These are phyloP conservation scores for Nemotelus nigrinus DNA, from an alignment of 2,888 invertebrate genomes.

Conservation along the genomic window DNA sequence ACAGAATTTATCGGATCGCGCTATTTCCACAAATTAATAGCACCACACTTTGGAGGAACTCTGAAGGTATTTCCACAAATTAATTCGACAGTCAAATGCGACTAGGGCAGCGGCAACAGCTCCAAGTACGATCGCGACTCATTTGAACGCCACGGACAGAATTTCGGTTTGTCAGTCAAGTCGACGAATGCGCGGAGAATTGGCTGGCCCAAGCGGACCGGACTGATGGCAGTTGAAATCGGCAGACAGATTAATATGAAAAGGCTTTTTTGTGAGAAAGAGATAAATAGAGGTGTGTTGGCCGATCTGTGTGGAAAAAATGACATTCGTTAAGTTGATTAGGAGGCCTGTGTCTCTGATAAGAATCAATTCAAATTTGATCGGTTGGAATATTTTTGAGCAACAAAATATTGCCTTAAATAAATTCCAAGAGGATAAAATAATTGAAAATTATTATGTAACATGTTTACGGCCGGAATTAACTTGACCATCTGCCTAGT, in stretches of 20 bases:
- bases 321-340: too few species aligned
- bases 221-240: constrained; percentile 19
- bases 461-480: too few species aligned
- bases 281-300: background rate
- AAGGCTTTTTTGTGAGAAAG: constrained; percentile 21
- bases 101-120: constrained; percentile 1
- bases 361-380: too few species aligned
- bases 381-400: too few species aligned
- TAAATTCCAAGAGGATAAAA: too few species aligned
- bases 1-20: background rate
- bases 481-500: too few species aligned
- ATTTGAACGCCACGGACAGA: constrained; percentile 29
- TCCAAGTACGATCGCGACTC: constrained; percentile 29
- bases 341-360: background rate
- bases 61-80: background rate
- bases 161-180: background rate
- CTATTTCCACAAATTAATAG: background rate
- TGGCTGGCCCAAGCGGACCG: background rate
- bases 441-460: too few species aligned
- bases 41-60: background rate
- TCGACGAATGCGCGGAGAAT: constrained; percentile 16
- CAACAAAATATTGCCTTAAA: too few species aligned
- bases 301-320: background rate
- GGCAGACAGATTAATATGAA: constrained; percentile 4
- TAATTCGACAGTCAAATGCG: background rate